Conservation (phyloP, 2,113 vertebrate species). For the Salminus brasiliensis region DNA sequence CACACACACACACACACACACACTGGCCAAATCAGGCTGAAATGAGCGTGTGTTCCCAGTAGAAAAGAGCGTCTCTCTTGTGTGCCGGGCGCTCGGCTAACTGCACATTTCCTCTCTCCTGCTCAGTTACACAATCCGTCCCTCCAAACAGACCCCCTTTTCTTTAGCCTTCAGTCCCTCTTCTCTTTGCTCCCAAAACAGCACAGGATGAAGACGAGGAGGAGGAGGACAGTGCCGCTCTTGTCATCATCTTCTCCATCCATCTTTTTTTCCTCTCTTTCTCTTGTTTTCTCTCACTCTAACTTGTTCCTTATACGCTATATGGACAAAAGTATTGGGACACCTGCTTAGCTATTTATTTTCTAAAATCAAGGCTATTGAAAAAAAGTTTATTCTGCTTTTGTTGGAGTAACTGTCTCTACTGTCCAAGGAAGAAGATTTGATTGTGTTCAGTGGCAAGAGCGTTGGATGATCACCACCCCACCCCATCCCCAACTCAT, state of each 20-base stretch:
- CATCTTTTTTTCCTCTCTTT: neutral
- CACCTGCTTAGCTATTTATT: no score
- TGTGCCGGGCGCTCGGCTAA: constrained; percentile 8
- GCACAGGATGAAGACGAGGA: neutral
- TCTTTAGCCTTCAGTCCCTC: constrained; percentile 24
- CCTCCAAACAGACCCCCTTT: constrained; percentile 44
- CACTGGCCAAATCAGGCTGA: constrained; percentile 8
- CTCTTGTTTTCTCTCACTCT: neutral
- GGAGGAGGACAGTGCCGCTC: neutral
- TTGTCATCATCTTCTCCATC: neutral
- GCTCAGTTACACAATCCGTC: constrained; percentile 38
- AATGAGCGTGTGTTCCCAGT: neutral
- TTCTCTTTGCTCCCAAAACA: constrained; percentile 29
- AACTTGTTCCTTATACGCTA: no score
- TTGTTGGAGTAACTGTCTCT: no score
- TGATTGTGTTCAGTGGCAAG: no score
- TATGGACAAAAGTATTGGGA: neutral
- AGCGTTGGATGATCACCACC: no score
- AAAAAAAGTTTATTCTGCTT: no score
- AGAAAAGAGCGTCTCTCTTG: constrained; percentile 41
- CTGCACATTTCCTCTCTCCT: constrained; percentile 45
- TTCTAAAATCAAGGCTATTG: no score
- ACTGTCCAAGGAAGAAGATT: no score
- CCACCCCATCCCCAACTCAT: no score
- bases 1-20: neutral